Base-by-base conservation (phyloP, 2,888 invertebrate species). In the Rhogogaster chlorosoma region DNA sequence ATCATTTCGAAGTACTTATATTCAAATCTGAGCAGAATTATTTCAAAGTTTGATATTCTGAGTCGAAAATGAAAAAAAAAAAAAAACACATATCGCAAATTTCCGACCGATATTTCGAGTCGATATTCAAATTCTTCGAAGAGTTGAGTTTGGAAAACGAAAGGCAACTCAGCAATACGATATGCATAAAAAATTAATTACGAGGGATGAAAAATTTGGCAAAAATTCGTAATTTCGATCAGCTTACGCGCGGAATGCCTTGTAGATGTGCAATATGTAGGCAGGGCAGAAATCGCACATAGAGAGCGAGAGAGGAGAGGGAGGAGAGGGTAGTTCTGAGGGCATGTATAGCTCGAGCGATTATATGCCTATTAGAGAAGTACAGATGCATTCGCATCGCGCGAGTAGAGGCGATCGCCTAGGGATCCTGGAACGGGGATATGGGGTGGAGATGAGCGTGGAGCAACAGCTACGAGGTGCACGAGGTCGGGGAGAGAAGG, bases 341-440 rank as follows among this genome's bases (percentile, higher is more conserved):
- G 7, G 61, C 26, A 61, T 84, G 84, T 85, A 78, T 87, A 87
- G 26, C 32, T 85, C 86, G 84, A 80, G 87, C 91, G 92, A 93
- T 93, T 92, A 93, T 92, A 93, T 92, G 92, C 92, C 93, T 92
- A 92, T 93, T 93, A 92, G 91, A 90, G 91, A 88, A 92, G 90
- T 88, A 90, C 90, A 89, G 88, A 87, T 87, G 88, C 89, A 89
- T 89, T 89, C 75, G 61, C 29, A 57, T 78, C 36, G 67, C 86
- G 85, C 86, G 87, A 86, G n/a, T 53, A 32, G 22, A 85, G 75
- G 77, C 36, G 53, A 53, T 53, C 53, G 80, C 73, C 78, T 73
- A 84, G 84, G 85, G 82, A 84, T 83, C 75, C n/a, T n/a, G 49
- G 64, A 67, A 70, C 86, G 85, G 86, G 86, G 85, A 15, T n/a